Percentiles rank a stretch among this genome's conserved stretches.
Evolutionary conservation across 2,888 invertebrate species (phyloP).

Genomic region (Brachyptera putata): DNA sequence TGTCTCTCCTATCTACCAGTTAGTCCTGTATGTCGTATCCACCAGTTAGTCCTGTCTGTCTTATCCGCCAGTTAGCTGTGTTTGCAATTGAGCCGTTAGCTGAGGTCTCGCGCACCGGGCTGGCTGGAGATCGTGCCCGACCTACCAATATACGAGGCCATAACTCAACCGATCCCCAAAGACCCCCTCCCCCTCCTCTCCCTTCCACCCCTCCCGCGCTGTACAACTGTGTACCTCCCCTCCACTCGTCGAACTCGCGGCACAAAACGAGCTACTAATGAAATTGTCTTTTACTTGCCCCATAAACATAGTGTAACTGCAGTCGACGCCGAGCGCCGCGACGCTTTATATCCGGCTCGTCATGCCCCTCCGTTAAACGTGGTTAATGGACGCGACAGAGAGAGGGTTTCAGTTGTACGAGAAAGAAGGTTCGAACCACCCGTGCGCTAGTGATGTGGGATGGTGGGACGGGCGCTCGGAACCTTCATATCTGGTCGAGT

Average conservation of each 20-base stretch:
- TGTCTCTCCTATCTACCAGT: too few species aligned
- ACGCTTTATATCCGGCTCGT: too few species aligned
- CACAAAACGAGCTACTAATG: conserved; percentile 11
- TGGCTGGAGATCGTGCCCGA: not conserved
- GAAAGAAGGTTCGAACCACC: too few species aligned
- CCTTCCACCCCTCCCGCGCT: not conserved
- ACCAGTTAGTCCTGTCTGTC: too few species aligned
- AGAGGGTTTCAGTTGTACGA: too few species aligned
- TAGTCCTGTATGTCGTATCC: too few species aligned
- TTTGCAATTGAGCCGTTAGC: not conserved
- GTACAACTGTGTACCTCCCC: not conserved
- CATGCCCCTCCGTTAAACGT: too few species aligned
- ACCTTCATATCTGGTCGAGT: too few species aligned
- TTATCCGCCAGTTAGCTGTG: not conserved
- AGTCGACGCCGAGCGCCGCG: not conserved
- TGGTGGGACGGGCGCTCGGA: too few species aligned
- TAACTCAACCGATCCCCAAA: not conserved
- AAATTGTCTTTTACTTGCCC: not conserved
- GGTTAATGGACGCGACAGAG: too few species aligned
- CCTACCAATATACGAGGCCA: not conserved
- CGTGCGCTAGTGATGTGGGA: too few species aligned
- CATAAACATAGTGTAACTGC: conserved; percentile 2
- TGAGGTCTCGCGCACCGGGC: too few species aligned
- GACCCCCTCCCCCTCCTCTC: not conserved
- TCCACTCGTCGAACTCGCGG: conserved; percentile 2